Base-by-base conservation (phyloP, 1,140 invertebrate species). In the Papilio aristodemus region DNA sequence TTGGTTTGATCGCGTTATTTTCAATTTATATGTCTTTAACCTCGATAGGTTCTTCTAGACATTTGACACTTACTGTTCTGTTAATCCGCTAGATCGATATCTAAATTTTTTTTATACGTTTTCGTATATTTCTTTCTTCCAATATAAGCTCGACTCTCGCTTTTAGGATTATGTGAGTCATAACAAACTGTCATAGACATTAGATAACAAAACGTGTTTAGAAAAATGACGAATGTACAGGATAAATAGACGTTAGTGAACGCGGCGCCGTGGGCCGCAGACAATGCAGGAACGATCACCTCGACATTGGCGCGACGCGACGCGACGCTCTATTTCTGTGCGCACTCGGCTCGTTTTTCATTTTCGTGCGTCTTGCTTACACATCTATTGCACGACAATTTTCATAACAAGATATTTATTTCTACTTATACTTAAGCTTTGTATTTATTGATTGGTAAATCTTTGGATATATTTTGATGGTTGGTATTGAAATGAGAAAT, bases 221-320 rank as follows among this genome's bases (percentile, higher is more conserved):
- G 46, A 22, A 5, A 54, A 5, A 54, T 54, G 46, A 54, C 46
- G 13, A 19, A 50, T 50, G 22, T 17, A 27, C 13, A 43, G 17
- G 36, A 36, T 50, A 66, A 50, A 50, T 54, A 62, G 6, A 22
- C 68, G 27, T 54, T 66, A 68, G 57, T 58, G 57, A 38, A 27
- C 46, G 17, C 60, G 39, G 10, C 36, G 64, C 50, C 46, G 57
- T 43, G 50, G 50, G 62, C 64, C 22, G 69, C 66, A 72, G 71
- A 82, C 73, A 77, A 78, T 75, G 72, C 78, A 76, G 67, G 66
- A 70, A 70, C 71, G 75, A 83, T 87, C 79, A 87, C 85, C 85
- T 85, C 85, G 85, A 87, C 85, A 87, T 85, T 87, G 85, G 69
- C 73, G 75, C 70, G 69, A 22, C 46, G 66, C 74, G 77, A 63